Evolutionary conservation across 2,113 vertebrate genomes (phyloP).

Genomic region (Odocoileus hemionus): DNA sequence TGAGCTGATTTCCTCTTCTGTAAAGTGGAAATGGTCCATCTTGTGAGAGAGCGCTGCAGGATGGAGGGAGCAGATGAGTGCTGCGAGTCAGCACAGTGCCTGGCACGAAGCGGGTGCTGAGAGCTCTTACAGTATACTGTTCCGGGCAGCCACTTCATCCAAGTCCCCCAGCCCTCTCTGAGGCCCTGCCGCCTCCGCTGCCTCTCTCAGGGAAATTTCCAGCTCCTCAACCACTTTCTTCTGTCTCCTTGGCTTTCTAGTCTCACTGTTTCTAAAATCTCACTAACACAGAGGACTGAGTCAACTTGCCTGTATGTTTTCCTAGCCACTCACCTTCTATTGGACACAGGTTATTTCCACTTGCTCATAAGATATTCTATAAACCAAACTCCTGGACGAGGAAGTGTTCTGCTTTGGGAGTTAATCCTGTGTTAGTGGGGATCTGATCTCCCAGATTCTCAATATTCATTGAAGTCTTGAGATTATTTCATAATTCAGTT

Average conservation of each 20-base stretch:
- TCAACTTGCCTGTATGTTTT: neutral
- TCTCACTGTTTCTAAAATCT: neutral
- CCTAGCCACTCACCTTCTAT: neutral
- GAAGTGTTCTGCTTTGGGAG: neutral
- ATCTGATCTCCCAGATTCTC: neutral
- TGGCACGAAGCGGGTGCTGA: fast-evolving
- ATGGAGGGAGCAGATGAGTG: neutral
- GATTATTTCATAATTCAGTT: neutral
- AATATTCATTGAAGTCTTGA: neutral
- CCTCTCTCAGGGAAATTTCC: neutral
- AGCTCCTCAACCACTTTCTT: neutral
- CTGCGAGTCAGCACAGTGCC: no score
- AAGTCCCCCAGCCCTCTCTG: neutral
- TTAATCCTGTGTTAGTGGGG: neutral
- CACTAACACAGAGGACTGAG: no score
- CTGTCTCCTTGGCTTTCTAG: neutral
- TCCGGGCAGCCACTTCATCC: neutral
- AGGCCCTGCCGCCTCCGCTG: neutral
- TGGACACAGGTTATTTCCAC: neutral
- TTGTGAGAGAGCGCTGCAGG: neutral
- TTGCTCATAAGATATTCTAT: neutral
- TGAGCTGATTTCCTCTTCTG: neutral
- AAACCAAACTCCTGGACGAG: neutral
- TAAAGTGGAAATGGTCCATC: neutral
- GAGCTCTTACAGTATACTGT: fast-evolving